Percentiles rank a stretch among this genome's conserved stretches.
phyloP scores from a whole-genome alignment of 2,113 vertebrate genomes.

The Nasalis larvatus region DNA sequence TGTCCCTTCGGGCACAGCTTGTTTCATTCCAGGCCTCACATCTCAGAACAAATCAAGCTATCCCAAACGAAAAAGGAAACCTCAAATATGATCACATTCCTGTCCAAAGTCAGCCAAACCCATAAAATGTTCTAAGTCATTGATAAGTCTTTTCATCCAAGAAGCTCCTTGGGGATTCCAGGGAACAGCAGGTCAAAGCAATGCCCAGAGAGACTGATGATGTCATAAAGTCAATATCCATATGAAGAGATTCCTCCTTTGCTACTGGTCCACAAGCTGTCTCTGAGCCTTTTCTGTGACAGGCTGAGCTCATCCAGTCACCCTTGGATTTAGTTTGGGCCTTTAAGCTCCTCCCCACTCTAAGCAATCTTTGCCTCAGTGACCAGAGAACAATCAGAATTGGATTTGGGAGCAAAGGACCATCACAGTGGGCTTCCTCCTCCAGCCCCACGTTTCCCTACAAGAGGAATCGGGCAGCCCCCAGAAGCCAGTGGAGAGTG shows the following conservation, averaged over 20 bases:
- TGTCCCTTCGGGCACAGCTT: not conserved
- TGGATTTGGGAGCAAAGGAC: not conserved
- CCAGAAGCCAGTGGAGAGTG: not conserved
- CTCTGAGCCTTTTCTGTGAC: not conserved
- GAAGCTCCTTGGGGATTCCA: not conserved
- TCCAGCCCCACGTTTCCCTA: not conserved
- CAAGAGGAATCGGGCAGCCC: not conserved
- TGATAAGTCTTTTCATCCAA: not conserved
- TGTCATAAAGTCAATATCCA: not conserved
- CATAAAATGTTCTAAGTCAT: not conserved
- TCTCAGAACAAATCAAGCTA: not conserved
- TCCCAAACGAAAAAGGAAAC: not conserved
- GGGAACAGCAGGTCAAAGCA: not conserved
- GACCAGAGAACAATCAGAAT: not conserved
- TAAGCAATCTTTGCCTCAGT: not conserved
- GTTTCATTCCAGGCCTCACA: not conserved
- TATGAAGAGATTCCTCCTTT: fast-evolving
- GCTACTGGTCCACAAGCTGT: not conserved
- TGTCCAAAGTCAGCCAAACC: not conserved
- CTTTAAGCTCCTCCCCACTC: not conserved
- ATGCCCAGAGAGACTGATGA: not conserved
- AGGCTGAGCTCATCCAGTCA: fast-evolving
- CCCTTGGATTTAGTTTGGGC: not conserved
- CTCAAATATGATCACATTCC: not conserved
- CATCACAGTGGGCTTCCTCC: fast-evolving